Percentiles rank a stretch among this genome's conserved stretches.
Evolutionary conservation across 1,140 invertebrate species (phyloP).

Genomic region (Helicoverpa zea): DNA sequence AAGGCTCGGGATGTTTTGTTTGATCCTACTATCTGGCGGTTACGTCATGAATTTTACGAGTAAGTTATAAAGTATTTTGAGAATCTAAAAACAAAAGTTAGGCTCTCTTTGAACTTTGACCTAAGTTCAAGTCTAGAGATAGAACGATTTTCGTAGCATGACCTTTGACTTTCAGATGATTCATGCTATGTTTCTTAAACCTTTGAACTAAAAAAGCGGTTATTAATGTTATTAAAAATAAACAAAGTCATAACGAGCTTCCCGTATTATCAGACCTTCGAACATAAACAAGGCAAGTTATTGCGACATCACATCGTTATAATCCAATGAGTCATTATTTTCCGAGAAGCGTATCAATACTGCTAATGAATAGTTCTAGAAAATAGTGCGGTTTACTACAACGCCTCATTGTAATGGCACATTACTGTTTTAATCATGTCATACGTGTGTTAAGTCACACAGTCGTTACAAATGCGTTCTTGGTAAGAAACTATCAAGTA

Average conservation of each 20-base stretch:
- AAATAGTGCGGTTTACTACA: constrained; percentile 11
- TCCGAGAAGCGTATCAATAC: constrained; percentile 23
- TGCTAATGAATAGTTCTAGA: constrained; percentile 17
- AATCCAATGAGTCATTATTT: constrained; percentile 1
- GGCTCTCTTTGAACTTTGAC: too few relatives aligned
- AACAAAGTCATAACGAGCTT: neutral
- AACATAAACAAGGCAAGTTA: neutral
- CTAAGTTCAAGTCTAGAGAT: too few relatives aligned
- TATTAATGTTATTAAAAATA: neutral
- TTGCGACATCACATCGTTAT: neutral
- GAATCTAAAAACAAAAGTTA: too few relatives aligned
- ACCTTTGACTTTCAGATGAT: too few relatives aligned
- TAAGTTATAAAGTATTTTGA: too few relatives aligned
- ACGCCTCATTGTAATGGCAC: neutral
- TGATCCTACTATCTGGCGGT: neutral
- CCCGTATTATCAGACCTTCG: neutral
- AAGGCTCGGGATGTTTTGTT: neutral
- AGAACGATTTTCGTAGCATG: too few relatives aligned
- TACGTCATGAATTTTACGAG: too few relatives aligned
- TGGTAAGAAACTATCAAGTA: neutral
- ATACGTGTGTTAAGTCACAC: neutral
- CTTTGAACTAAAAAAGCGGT: too few relatives aligned
- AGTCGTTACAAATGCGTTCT: neutral
- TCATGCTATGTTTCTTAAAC: too few relatives aligned
- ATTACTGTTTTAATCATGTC: neutral